Conservation (phyloP, 2,113 vertebrate genomes). For the Megaleporinus macrocephalus region DNA sequence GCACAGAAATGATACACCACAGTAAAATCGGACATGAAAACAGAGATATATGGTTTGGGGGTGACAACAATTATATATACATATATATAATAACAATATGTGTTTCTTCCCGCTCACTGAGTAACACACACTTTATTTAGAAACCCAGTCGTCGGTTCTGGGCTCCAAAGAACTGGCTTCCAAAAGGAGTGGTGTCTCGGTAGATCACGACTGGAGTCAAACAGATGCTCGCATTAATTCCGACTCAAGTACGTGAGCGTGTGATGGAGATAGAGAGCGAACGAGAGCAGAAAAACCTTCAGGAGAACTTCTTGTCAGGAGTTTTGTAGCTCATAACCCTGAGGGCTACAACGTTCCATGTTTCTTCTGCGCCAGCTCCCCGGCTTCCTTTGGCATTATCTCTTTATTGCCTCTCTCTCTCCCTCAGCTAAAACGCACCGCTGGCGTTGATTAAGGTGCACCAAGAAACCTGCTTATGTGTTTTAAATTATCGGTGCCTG, state of each 20-base stretch:
- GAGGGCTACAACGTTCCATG: conserved; percentile 70
- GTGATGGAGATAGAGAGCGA: conserved; percentile 1
- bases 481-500: conserved; percentile 81
- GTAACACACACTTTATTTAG: no score
- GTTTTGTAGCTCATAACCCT: conserved; percentile 79
- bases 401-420: conserved; percentile 73
- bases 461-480: conserved; percentile 82
- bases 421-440: conserved; percentile 72
- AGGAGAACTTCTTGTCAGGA: conserved; percentile 79
- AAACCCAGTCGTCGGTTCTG: no score
- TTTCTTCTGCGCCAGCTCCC: conserved; percentile 77
- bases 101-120: no score
- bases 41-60: no score
- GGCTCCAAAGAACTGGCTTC: background rate
- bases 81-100: no score
- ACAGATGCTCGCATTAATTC: background rate
- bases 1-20: no score
- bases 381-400: conserved; percentile 76
- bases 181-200: background rate
- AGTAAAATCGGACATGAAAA: no score
- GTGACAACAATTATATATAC: no score
- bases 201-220: background rate
- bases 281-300: conserved; percentile 33
- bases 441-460: conserved; percentile 81
- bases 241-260: background rate